A percentile compares a stretch with the other conserved stretches of the same genome.
Evolutionary conservation across 2,797 vertebrate genomes (phyloP).

Genomic region (Ptychobarbus kaznakovi): DNA sequence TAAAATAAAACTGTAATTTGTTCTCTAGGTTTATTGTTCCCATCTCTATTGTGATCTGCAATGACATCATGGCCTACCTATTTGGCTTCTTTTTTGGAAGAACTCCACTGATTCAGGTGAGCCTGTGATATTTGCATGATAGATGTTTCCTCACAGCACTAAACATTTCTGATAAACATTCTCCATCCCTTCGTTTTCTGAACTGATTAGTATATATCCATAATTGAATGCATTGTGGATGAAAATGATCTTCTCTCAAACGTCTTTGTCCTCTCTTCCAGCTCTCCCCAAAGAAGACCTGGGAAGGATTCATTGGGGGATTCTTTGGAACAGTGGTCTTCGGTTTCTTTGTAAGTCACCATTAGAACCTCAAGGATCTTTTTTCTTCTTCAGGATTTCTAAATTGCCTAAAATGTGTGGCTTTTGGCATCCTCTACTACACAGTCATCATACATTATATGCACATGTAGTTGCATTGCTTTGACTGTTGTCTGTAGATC

Average conservation of each 20-base stretch:
- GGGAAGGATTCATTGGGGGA: conserved; percentile 99
- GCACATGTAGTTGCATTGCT: not conserved
- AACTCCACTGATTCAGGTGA: conserved; percentile 97
- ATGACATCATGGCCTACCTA: conserved; percentile 96
- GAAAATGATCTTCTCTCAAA: not conserved
- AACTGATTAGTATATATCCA: not conserved
- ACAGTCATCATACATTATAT: not conserved
- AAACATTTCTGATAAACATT: not conserved
- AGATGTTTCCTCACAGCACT: not conserved
- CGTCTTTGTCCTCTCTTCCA: conserved; percentile 62
- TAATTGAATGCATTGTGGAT: not conserved
- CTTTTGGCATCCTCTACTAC: not conserved
- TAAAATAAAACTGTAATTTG: conserved; percentile 29
- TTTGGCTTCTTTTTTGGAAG: conserved; percentile 98
- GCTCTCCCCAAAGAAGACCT: conserved; percentile 98
- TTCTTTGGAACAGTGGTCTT: conserved; percentile 95
- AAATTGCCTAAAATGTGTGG: too few species aligned
- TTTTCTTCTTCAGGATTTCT: too few species aligned
- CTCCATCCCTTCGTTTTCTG: not conserved
- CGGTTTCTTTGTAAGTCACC: conserved; percentile 89
- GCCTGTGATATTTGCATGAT: not conserved
- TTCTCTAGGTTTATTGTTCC: conserved; percentile 93
- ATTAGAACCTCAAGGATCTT: not conserved
- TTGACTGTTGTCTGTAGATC: not conserved
- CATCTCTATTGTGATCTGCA: conserved; percentile 97